Evolutionary conservation across 2,113 vertebrate species (phyloP).

Genomic region (Felis catus): F.catus_Fca126_mat1.0 CM031421.1:49473001-49473500

Average conservation of each 20-base stretch:
- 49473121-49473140: too few species aligned
- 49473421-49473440: neutral
- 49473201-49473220: constrained; percentile 2
- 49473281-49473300: constrained; percentile 44
- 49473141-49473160: constrained; percentile 31
- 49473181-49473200: neutral
- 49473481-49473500: neutral
- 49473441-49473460: constrained; percentile 21
- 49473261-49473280: constrained; percentile 41
- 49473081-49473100: too few species aligned
- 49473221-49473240: constrained; percentile 23
- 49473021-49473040: neutral
- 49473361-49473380: constrained; percentile 48
- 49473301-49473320: constrained; percentile 50
- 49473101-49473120: too few species aligned
- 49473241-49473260: constrained; percentile 32
- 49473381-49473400: neutral
- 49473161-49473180: neutral
- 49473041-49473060: neutral
- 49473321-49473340: neutral
- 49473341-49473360: constrained; percentile 23
- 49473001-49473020: neutral
- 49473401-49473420: neutral
- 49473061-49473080: neutral
- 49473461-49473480: neutral